phyloP scores from a whole-genome alignment of 2,888 invertebrate genomes.

The Plemyria rubiginata region DNA sequence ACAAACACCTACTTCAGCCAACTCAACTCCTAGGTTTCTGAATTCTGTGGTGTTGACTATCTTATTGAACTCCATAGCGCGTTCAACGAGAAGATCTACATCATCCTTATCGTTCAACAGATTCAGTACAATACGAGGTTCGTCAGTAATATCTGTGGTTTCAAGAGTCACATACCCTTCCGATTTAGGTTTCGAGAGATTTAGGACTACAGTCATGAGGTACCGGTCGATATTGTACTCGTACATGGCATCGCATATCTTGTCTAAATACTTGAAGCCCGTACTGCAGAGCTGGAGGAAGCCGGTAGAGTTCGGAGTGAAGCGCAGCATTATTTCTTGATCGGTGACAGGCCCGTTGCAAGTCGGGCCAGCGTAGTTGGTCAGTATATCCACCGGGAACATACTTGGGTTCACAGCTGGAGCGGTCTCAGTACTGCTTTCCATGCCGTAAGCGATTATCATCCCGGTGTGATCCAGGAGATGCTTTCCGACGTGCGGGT shows the following conservation, averaged over 20 bases:
- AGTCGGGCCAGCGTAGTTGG: constrained; percentile 12
- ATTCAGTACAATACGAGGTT: constrained; percentile 30
- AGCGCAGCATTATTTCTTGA: constrained; percentile 22
- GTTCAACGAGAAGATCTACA: constrained; percentile 21
- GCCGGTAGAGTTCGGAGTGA: constrained; percentile 39
- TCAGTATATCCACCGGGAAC: constrained; percentile 44
- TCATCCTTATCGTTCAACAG: constrained; percentile 24
- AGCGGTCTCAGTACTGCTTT: constrained; percentile 1
- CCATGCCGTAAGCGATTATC: constrained; percentile 2
- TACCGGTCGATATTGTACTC: constrained; percentile 31
- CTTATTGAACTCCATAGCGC: neutral
- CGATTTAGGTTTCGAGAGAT: constrained; percentile 44
- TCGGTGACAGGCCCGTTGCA: neutral
- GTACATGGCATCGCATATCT: constrained; percentile 46
- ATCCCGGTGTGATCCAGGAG: constrained; percentile 38
- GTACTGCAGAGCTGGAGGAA: constrained; percentile 47
- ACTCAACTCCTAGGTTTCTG: constrained; percentile 28
- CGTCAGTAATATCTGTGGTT: constrained; percentile 27
- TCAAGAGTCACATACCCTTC: constrained; percentile 38
- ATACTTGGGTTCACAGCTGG: constrained; percentile 5
- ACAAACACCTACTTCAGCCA: constrained; percentile 28
- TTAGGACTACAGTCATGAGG: constrained; percentile 26
- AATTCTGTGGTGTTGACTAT: constrained; percentile 31
- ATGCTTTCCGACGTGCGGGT: constrained; percentile 33
- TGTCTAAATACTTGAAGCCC: constrained; percentile 43